Evolutionary conservation across 1,140 invertebrate genomes (phyloP), one percentile per base, ranked within the genome.

Genomic region (Bombyx mandarina): DNA sequence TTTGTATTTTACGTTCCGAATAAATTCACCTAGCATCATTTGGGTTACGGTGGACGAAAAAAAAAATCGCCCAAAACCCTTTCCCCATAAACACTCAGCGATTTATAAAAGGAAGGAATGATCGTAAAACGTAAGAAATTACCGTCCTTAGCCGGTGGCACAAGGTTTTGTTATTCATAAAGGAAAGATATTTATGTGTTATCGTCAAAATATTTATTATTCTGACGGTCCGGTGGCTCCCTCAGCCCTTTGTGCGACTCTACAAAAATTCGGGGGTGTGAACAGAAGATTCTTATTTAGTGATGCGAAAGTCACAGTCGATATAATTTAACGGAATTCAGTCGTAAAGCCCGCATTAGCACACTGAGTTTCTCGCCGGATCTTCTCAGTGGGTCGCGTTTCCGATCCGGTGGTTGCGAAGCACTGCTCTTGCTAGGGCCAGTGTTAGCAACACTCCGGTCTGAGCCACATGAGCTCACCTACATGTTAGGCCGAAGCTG

Each of bases 171-270:
- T 81, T 87, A 87, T 87, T 87, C 83, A 87, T 87, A 87, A 87
- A 87, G 71, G 77, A 70, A 67, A 67, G 68, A 85, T 87, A 87
- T 87, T 87, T 87, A 87, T 87, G 83, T 67, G 72, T 82, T 83
- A 87, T 87, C 82, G 82, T 87, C 83, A 85, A 87, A 87, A 87
- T 87, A 87, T 87, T 87, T 85, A 87, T 87, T 87, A 87, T 82
- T 84, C 72, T 77, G 81, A 82, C 78, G 71, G 77, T 72, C 65
- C 75, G 69, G 70, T 71, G 74, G 71, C 75, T 77, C 73, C 74
- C 48, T 71, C 67, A 75, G 74, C 78, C 79, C 71, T 84, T 82
- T 83, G 79, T 84, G 75, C 64, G 79, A 78, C 75, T 64, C 44
- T 66, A 75, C 68, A 44, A 86, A 84, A 82, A 82, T 69, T 73